A percentile compares a stretch with the other conserved stretches of the same genome.
Conservation (phyloP, 1,140 invertebrate genomes). For the Eupeodes corollae region DNA sequence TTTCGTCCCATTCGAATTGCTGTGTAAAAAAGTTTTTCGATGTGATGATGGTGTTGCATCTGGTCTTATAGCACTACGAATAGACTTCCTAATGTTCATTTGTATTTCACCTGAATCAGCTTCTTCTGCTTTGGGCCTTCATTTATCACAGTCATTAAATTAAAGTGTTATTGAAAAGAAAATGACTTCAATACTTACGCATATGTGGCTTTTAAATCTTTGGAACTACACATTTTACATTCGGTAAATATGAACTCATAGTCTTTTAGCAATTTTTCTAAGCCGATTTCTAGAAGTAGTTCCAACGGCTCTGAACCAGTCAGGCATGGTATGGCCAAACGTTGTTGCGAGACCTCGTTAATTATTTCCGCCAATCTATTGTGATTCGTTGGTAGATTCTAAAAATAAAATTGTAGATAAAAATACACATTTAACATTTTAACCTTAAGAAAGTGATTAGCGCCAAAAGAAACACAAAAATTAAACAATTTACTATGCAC, state of each 20-base stretch:
- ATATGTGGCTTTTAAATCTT: slow-evolving; percentile 13
- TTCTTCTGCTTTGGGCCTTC: no score
- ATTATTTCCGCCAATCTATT: slow-evolving; percentile 34
- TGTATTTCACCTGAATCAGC: slow-evolving; percentile 1
- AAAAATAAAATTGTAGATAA: neutral
- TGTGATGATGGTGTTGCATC: slow-evolving; percentile 5
- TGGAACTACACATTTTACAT: slow-evolving; percentile 28
- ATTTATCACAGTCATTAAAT: no score
- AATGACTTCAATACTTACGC: no score
- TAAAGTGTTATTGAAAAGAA: no score
- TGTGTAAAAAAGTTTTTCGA: slow-evolving; percentile 27
- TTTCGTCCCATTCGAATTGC: slow-evolving; percentile 9
- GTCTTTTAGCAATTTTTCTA: slow-evolving; percentile 33
- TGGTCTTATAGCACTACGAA: slow-evolving; percentile 23
- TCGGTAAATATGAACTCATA: slow-evolving; percentile 34
- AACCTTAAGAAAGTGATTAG: no score
- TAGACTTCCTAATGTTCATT: slow-evolving; percentile 30
- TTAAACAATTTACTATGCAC: no score
- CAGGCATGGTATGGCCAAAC: slow-evolving; percentile 29
- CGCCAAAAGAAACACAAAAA: no score
- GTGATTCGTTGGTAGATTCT: slow-evolving; percentile 35
- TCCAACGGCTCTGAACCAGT: slow-evolving; percentile 32
- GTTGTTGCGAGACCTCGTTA: slow-evolving; percentile 27
- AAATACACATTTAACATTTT: no score
- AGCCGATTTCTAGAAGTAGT: slow-evolving; percentile 31